phyloP scores from a whole-genome alignment of 2,888 invertebrate genomes.

The Gymnoscelis rufifasciata region DNA sequence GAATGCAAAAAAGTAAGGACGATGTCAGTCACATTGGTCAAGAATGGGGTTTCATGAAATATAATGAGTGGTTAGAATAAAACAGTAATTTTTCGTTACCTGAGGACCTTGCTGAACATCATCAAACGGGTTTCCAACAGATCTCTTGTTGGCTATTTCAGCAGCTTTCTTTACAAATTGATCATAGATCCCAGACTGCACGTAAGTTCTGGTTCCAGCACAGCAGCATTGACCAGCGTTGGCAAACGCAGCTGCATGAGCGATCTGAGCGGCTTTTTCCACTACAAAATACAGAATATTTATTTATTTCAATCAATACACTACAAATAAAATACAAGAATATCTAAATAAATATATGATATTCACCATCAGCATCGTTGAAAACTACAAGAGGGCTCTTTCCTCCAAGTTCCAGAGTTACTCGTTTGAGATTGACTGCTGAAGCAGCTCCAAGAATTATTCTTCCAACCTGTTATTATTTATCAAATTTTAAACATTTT shows the following conservation, averaged over 20 bases:
- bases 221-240: conserved; percentile 70
- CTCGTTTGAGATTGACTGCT: conserved; percentile 87
- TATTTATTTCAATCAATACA: no score
- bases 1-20: no score
- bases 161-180: conserved; percentile 88
- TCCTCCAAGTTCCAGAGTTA: conserved; percentile 92
- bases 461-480: conserved; percentile 69
- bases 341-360: background rate
- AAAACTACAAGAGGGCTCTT: conserved; percentile 93
- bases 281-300: conserved; percentile 44
- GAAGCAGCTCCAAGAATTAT: conserved; percentile 83
- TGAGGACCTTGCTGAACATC: conserved; percentile 90
- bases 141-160: conserved; percentile 82
- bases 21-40: no score
- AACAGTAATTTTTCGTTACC: conserved; percentile 51
- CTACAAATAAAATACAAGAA: background rate
- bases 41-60: no score
- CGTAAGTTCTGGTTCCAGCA: conserved; percentile 94
- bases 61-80: background rate
- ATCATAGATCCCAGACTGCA: conserved; percentile 92
- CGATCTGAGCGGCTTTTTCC: conserved; percentile 65
- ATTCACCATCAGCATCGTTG: conserved; percentile 85
- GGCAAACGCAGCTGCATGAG: conserved; percentile 65
- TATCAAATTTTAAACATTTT: no score
- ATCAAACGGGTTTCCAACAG: conserved; percentile 91